Evolutionary conservation across 2,113 vertebrate genomes (phyloP).

Genomic region (Raphicerus campestris): DNA sequence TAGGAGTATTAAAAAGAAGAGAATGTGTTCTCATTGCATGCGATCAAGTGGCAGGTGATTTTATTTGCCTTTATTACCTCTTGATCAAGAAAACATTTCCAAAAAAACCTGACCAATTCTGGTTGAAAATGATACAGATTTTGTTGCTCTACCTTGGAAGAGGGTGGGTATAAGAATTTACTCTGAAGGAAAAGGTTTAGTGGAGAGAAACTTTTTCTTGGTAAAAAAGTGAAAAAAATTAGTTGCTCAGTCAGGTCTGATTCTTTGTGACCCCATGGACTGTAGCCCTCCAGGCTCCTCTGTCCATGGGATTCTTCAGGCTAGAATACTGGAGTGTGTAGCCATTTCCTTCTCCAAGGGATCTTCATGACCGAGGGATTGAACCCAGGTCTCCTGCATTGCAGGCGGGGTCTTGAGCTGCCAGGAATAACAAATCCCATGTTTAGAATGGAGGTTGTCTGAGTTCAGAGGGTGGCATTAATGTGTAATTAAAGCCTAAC

Average conservation of each 20-base stretch:
- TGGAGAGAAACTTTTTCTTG: conserved; percentile 8
- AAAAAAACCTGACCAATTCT: neutral
- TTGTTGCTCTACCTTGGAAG: neutral
- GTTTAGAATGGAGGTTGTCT: neutral
- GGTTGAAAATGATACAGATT: neutral
- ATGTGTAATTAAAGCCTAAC: conserved; percentile 29
- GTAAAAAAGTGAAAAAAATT: neutral
- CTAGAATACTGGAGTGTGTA: neutral
- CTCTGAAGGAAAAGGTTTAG: conserved; percentile 43
- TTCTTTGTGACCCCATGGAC: neutral
- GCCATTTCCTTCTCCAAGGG: neutral
- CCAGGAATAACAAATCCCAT: neutral
- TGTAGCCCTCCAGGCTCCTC: neutral
- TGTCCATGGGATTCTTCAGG: neutral
- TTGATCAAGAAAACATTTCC: neutral
- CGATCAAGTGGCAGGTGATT: neutral
- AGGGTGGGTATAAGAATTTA: neutral
- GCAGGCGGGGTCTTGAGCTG: neutral
- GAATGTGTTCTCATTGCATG: neutral
- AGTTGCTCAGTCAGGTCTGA: neutral
- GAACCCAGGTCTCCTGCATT: neutral
- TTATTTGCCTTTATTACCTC: neutral
- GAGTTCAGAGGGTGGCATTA: conserved; percentile 55
- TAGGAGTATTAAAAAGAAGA: neutral
- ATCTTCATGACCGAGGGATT: neutral